These are phyloP conservation scores for Prionailurus bengalensis DNA, from an alignment of 2,113 vertebrate genomes.

Conservation along the genomic window DNA sequence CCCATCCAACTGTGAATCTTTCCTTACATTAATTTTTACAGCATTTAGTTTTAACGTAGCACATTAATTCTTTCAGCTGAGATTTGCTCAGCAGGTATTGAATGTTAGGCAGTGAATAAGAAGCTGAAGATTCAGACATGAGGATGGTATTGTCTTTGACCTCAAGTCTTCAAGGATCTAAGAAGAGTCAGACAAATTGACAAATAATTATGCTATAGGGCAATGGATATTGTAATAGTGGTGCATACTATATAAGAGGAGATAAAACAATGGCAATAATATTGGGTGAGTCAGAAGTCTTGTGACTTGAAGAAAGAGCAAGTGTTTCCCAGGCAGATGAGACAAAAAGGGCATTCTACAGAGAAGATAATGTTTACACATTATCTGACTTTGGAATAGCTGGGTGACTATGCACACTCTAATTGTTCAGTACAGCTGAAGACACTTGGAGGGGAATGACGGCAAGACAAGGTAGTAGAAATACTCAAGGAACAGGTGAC, in stretches of 20 bases:
- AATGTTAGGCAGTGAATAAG: not conserved
- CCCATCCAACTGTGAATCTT: not conserved
- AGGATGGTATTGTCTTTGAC: not conserved
- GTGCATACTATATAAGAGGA: not conserved
- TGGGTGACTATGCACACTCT: not conserved
- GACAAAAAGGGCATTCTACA: not conserved
- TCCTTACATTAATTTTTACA: constrained; percentile 27
- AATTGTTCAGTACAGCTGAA: not conserved
- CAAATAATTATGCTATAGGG: not conserved
- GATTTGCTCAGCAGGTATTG: not conserved
- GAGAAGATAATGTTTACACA: not conserved
- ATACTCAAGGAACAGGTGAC: not conserved
- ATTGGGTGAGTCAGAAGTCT: not conserved
- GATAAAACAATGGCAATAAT: not conserved
- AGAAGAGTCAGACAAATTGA: not conserved
- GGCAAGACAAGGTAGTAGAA: not conserved
- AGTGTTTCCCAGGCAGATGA: not conserved
- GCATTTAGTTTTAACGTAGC: constrained; percentile 46
- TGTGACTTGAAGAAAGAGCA: not conserved
- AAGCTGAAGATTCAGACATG: not conserved
- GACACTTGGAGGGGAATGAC: not conserved
- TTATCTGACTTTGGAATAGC: not conserved
- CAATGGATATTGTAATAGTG: not conserved
- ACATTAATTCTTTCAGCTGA: constrained; percentile 5
- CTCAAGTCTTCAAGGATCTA: constrained; percentile 8